phyloP scores from a whole-genome alignment of 2,888 invertebrate species.

The Azorinus chamasolen region DNA sequence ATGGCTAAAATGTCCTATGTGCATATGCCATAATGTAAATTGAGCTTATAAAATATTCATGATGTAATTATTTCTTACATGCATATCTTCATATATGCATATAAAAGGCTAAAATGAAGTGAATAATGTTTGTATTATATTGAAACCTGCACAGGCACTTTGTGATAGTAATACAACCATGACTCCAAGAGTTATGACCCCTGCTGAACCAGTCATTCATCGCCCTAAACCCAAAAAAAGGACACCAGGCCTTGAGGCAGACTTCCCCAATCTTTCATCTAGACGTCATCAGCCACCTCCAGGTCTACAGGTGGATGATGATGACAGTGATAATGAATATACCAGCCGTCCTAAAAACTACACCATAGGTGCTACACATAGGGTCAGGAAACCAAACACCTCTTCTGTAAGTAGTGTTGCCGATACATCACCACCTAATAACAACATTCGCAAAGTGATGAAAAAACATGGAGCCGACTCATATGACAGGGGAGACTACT shows the following conservation, averaged over 20 bases:
- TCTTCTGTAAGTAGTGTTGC: constrained; percentile 2
- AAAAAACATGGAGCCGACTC: constrained; percentile 53
- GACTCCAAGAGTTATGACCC: constrained; percentile 69
- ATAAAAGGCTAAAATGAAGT: too few relatives aligned
- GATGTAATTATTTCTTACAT: too few relatives aligned
- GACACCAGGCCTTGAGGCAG: constrained; percentile 48
- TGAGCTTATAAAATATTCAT: too few relatives aligned
- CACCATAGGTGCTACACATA: constrained; percentile 36
- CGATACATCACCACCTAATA: constrained; percentile 22
- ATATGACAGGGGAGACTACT: constrained; percentile 48
- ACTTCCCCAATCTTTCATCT: constrained; percentile 56
- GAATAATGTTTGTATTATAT: too few relatives aligned
- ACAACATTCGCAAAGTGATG: constrained; percentile 25
- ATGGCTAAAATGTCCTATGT: too few relatives aligned
- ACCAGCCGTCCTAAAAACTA: constrained; percentile 1
- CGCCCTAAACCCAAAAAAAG: constrained; percentile 25
- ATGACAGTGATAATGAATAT: constrained; percentile 26
- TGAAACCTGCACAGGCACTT: constrained; percentile 59
- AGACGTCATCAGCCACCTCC: constrained; percentile 53
- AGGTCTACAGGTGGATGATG: constrained; percentile 12
- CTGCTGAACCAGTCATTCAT: constrained; percentile 42
- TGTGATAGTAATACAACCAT: constrained; percentile 69
- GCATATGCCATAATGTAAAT: too few relatives aligned
- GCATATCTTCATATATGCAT: too few relatives aligned
- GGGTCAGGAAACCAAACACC: constrained; percentile 52